Conservation (phyloP, 2,888 invertebrate species). For the Automeris io region DNA sequence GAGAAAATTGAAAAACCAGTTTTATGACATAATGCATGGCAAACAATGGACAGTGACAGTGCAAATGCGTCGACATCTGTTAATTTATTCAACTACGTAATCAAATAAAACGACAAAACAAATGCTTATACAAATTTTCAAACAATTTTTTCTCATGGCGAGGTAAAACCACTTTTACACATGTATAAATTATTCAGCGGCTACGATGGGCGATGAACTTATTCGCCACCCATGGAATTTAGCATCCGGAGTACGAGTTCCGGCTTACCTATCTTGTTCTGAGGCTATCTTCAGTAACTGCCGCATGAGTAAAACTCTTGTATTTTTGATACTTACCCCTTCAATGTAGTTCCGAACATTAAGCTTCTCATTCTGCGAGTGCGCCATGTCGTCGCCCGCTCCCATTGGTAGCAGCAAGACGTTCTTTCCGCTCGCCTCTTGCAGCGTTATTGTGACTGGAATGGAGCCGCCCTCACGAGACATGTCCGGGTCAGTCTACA, state of each 20-base stretch:
- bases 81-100: too few relatives aligned
- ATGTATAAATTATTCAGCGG: too few relatives aligned
- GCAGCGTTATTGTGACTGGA: constrained; percentile 95
- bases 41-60: too few relatives aligned
- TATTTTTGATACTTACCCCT: constrained; percentile 81
- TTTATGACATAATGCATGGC: too few relatives aligned
- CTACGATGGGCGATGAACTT: too few relatives aligned
- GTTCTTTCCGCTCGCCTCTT: constrained; percentile 94
- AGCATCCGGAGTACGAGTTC: neutral
- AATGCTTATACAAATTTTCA: too few relatives aligned
- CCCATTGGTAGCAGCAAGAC: constrained; percentile 97
- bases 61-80: too few relatives aligned
- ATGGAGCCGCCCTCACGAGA: constrained; percentile 98
- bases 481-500: constrained; percentile 90
- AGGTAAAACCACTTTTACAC: too few relatives aligned
- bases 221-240: too few relatives aligned
- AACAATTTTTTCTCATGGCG: too few relatives aligned
- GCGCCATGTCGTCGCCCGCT: constrained; percentile 97
- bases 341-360: constrained; percentile 94
- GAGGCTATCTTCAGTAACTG: neutral
- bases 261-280: neutral
- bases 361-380: constrained; percentile 99
- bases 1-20: too few relatives aligned
- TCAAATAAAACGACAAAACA: too few relatives aligned
- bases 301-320: neutral